Percentiles rank a stretch among this genome's conserved stretches.
Evolutionary conservation across 1,140 invertebrate genomes (phyloP).

Genomic region (Berghia stephanieae): DNA sequence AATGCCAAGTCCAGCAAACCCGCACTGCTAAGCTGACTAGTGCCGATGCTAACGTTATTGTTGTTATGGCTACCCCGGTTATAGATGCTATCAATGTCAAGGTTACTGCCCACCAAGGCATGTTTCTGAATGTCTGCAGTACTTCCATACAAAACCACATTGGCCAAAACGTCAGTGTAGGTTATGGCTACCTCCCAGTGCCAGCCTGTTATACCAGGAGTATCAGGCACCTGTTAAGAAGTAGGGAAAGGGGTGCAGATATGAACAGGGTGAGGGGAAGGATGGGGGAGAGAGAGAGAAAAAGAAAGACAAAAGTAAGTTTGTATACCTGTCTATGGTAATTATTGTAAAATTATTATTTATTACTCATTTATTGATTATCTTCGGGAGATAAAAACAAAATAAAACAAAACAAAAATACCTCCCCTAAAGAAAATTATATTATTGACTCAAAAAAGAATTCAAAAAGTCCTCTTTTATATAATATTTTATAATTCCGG

Average conservation of each 20-base stretch:
- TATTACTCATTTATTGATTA: no score
- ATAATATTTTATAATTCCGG: no score
- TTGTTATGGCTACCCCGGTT: background rate
- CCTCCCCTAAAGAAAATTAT: no score
- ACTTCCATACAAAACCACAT: slow-evolving; percentile 58
- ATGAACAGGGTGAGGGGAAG: no score
- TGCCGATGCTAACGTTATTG: slow-evolving; percentile 5
- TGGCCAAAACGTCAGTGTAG: slow-evolving; percentile 59
- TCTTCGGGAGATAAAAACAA: background rate
- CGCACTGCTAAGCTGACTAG: slow-evolving; percentile 53
- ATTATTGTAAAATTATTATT: no score
- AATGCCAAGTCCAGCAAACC: slow-evolving; percentile 60
- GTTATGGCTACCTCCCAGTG: slow-evolving; percentile 64
- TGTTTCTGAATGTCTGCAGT: slow-evolving; percentile 60
- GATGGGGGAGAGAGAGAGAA: no score
- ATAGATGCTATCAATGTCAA: slow-evolving; percentile 25
- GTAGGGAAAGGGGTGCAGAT: background rate
- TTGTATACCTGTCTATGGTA: no score
- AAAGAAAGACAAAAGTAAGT: no score
- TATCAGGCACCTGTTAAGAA: slow-evolving; percentile 50
- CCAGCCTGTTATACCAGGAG: slow-evolving; percentile 61
- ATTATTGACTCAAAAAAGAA: no score
- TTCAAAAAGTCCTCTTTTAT: no score
- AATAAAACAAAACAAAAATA: no score
- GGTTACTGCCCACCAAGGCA: slow-evolving; percentile 47